Evolutionary conservation across 2,797 vertebrate genomes (phyloP).

Genomic region (Carapus acus): DNA sequence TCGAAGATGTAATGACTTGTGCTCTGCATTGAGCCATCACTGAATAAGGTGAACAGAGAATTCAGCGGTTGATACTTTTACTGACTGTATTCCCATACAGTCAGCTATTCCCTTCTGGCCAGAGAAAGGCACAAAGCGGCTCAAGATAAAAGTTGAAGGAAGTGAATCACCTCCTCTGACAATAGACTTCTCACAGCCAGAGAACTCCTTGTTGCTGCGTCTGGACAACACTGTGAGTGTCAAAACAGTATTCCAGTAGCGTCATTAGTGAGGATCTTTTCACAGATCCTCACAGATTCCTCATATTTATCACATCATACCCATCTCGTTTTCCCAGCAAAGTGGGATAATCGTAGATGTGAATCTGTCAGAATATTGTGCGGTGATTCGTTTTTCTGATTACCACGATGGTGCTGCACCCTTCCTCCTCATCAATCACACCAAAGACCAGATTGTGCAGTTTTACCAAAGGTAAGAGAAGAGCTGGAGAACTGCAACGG

Average conservation of each 20-base stretch:
- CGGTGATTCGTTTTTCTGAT: conserved; percentile 87
- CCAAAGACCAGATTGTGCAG: conserved; percentile 76
- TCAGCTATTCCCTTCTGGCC: conserved; percentile 93
- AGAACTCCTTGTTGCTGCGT: conserved; percentile 86
- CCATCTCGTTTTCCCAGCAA: conserved; percentile 66
- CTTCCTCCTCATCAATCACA: conserved; percentile 95
- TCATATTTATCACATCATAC: background rate
- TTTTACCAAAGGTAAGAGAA: conserved; percentile 86
- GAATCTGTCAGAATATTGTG: conserved; percentile 86
- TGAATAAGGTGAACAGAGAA: too few species aligned
- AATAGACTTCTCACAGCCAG: conserved; percentile 85
- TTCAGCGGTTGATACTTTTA: background rate
- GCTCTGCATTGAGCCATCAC: background rate
- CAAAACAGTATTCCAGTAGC: background rate
- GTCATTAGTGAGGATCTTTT: too few species aligned
- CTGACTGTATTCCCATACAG: conserved; percentile 61
- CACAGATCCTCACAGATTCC: too few species aligned
- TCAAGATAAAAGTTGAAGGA: conserved; percentile 83
- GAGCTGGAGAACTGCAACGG: too few species aligned
- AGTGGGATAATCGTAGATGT: conserved; percentile 89
- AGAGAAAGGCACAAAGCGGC: conserved; percentile 77
- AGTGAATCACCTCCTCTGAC: conserved; percentile 73
- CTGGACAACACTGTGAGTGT: conserved; percentile 82
- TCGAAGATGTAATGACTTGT: background rate
- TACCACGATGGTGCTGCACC: conserved; percentile 92